These are phyloP conservation scores for Danio kyathit DNA, from an alignment of 2,797 vertebrate species.

Conservation along the genomic window DNA sequence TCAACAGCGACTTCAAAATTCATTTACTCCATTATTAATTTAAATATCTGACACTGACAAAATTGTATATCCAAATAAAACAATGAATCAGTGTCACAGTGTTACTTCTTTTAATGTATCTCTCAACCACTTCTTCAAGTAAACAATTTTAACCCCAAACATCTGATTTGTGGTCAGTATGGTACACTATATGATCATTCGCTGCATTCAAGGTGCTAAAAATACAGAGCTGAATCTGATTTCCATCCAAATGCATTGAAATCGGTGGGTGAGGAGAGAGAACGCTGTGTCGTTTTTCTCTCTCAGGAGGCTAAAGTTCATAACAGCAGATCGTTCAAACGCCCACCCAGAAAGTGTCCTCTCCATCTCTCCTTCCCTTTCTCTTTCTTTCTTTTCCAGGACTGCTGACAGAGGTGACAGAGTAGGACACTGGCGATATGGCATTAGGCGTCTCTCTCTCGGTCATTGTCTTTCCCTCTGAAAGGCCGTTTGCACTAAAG, in stretches of 20 bases:
- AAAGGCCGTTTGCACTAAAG: slow-evolving; percentile 39
- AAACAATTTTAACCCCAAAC: too few species aligned
- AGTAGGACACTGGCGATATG: slow-evolving; percentile 36
- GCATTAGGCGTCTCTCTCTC: slow-evolving; percentile 30
- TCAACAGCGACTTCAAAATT: too few species aligned
- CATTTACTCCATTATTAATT: too few species aligned
- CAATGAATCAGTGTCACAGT: too few species aligned
- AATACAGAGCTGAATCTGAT: not conserved
- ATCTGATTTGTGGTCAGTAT: too few species aligned
- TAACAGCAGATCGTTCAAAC: slow-evolving; percentile 19
- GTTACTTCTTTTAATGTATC: too few species aligned
- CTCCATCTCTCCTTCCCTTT: slow-evolving; percentile 10
- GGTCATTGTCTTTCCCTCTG: slow-evolving; percentile 22
- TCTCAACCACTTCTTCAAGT: too few species aligned
- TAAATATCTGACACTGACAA: too few species aligned
- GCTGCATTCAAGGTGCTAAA: too few species aligned
- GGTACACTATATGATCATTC: too few species aligned
- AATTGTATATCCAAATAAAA: too few species aligned
- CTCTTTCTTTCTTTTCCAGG: slow-evolving; percentile 7
- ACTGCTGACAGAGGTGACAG: slow-evolving; percentile 39
- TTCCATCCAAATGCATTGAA: not conserved
- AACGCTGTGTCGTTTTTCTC: not conserved
- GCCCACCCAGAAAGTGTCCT: slow-evolving; percentile 18
- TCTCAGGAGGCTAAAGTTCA: slow-evolving; percentile 26
- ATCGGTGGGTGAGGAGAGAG: not conserved